Percentiles rank a stretch among this genome's conserved stretches.
phyloP scores from a whole-genome alignment of 2,797 vertebrate genomes.

The Melanotaenia boesemani region DNA sequence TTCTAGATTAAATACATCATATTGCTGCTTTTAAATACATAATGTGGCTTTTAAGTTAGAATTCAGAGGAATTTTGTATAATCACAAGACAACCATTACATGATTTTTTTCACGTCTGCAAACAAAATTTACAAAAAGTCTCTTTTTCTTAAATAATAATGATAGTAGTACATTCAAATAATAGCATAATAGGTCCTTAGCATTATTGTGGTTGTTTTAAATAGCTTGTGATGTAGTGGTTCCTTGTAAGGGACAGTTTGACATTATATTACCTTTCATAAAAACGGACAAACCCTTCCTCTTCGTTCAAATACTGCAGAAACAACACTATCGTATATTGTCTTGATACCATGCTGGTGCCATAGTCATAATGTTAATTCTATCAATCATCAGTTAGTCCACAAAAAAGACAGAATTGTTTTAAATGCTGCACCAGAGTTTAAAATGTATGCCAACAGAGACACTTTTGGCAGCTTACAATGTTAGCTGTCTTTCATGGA shows the following conservation, averaged over 20 bases:
- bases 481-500: conserved; percentile 9
- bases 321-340: conserved; percentile 52
- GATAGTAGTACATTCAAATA: conserved; percentile 83
- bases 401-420: conserved; percentile 20
- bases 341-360: conserved; percentile 52
- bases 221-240: conserved; percentile 77
- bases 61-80: conserved; percentile 75
- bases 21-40: conserved; percentile 84
- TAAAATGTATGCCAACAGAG: neutral
- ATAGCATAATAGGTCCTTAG: conserved; percentile 79
- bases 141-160: conserved; percentile 85
- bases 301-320: conserved; percentile 55
- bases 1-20: conserved; percentile 86
- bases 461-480: neutral
- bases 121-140: conserved; percentile 79
- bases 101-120: conserved; percentile 74
- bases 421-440: conserved; percentile 31
- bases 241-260: conserved; percentile 48
- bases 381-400: conserved; percentile 38
- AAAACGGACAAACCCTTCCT: conserved; percentile 51
- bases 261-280: conserved; percentile 38
- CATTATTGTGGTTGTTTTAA: conserved; percentile 81
- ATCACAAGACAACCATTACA: conserved; percentile 74
- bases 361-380: conserved; percentile 58
- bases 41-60: conserved; percentile 85